Conservation (phyloP, 2,888 invertebrate species). For the Chorisops tibialis region DNA sequence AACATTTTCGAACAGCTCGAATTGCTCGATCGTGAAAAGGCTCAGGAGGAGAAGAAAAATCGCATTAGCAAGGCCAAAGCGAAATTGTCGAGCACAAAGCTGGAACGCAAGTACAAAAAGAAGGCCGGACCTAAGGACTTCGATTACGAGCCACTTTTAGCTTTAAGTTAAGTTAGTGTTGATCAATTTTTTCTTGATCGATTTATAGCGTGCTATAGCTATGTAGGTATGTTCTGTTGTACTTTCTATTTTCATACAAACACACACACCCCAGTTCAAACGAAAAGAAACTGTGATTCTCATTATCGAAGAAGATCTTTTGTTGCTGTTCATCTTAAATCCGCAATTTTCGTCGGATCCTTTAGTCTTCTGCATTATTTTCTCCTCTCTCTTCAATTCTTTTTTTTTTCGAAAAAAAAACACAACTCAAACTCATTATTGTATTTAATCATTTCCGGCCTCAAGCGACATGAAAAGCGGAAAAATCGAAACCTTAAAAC, state of each 20-base stretch:
- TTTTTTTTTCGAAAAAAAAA: too few relatives aligned
- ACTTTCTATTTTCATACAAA: neutral
- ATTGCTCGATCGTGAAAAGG: conserved; percentile 63
- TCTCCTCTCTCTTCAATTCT: too few relatives aligned
- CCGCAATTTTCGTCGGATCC: neutral
- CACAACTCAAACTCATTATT: conserved; percentile 9
- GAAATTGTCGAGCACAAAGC: conserved; percentile 58
- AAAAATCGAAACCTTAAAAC: neutral
- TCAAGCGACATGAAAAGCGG: too few relatives aligned
- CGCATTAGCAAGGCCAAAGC: conserved; percentile 60
- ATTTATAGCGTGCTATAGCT: conserved; percentile 26
- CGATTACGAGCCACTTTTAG: conserved; percentile 50
- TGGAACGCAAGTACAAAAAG: conserved; percentile 56
- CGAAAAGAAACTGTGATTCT: conserved; percentile 23
- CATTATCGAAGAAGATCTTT: conserved; percentile 23
- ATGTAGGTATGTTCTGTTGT: conserved; percentile 20
- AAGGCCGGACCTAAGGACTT: conserved; percentile 47
- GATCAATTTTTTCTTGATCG: conserved; percentile 17
- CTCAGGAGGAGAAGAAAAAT: conserved; percentile 45
- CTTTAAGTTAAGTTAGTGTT: conserved; percentile 45
- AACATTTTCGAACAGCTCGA: conserved; percentile 80
- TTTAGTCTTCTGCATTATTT: too few relatives aligned
- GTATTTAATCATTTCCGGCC: conserved; percentile 19
- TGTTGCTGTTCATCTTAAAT: neutral
- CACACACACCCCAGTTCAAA: conserved; percentile 20